Percentiles rank a stretch among this genome's conserved stretches.
Conservation (phyloP, 2,113 vertebrate genomes). For the Neofelis nebulosa region DNA sequence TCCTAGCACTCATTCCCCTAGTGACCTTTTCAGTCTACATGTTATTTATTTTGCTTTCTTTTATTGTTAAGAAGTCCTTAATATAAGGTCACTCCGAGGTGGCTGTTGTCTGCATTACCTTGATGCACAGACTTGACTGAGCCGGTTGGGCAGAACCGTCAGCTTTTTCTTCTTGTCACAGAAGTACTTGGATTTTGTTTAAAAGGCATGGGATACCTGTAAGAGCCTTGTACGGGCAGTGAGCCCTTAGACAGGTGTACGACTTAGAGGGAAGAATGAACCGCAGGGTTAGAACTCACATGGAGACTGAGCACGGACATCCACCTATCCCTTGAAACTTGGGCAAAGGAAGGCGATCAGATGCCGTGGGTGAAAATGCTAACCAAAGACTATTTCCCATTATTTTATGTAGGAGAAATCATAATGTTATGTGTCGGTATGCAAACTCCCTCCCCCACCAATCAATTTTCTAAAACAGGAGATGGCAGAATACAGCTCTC, state of each 20-base stretch:
- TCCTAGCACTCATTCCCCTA: not conserved
- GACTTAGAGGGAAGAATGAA: not conserved
- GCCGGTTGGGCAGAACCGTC: not conserved
- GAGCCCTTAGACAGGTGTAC: not conserved
- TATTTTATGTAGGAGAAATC: slow-evolving; percentile 21
- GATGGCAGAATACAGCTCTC: not conserved
- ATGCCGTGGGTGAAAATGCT: not conserved
- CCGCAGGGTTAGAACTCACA: not conserved
- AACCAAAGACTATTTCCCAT: not conserved
- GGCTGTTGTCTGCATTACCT: not conserved
- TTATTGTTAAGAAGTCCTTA: not conserved
- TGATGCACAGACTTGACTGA: not conserved
- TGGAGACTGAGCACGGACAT: not conserved
- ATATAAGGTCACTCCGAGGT: not conserved
- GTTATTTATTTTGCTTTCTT: not conserved
- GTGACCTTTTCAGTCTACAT: not conserved
- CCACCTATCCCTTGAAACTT: not conserved
- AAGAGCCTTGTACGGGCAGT: not conserved
- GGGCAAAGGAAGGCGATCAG: not conserved
- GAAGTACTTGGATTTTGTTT: not conserved
- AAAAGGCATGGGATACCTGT: not conserved
- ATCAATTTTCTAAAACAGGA: not conserved
- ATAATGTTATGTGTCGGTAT: not conserved
- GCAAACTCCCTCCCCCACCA: not conserved
- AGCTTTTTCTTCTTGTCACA: not conserved